Percentiles rank a stretch among this genome's conserved stretches.
Conservation (phyloP, 1,140 invertebrate genomes). For the Zaprionus davidi region DNA sequence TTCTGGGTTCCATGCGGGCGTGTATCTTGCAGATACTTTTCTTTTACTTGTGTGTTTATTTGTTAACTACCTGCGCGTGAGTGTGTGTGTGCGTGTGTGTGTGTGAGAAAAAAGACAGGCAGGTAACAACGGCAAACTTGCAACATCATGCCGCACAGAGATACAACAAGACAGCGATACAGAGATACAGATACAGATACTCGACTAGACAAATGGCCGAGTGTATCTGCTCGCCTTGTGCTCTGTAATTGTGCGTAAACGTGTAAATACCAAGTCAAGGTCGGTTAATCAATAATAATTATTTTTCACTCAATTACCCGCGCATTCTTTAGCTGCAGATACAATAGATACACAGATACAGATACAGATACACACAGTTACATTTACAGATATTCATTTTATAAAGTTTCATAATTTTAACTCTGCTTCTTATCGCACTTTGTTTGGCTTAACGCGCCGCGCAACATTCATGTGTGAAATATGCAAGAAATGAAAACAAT, state of each 20-base stretch:
- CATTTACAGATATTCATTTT: constrained; percentile 15
- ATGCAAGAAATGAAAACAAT: constrained; percentile 65
- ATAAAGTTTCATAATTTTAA: constrained; percentile 21
- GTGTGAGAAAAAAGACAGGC: constrained; percentile 64
- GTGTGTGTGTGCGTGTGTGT: constrained; percentile 68
- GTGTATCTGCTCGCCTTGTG: constrained; percentile 30
- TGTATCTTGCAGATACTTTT: constrained; percentile 65
- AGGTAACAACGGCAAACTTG: constrained; percentile 65
- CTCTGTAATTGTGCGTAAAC: constrained; percentile 77
- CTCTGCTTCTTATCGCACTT: constrained; percentile 48
- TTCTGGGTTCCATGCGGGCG: constrained; percentile 43
- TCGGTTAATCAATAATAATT: constrained; percentile 83
- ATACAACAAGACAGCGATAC: constrained; percentile 7
- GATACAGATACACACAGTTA: constrained; percentile 9
- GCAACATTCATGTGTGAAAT: constrained; percentile 62
- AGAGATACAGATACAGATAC: constrained; percentile 5
- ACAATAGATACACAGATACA: constrained; percentile 17
- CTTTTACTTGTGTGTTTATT: constrained; percentile 47
- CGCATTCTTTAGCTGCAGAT: constrained; percentile 29
- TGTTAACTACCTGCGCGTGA: constrained; percentile 75
- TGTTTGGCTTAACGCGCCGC: constrained; percentile 46
- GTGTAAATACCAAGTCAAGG: constrained; percentile 82
- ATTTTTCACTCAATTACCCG: constrained; percentile 81
- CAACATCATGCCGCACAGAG: constrained; percentile 66
- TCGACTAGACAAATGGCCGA: constrained; percentile 20